Evolutionary conservation across 2,888 invertebrate species (phyloP).

Genomic region (Drosophila meridiana): DNA sequence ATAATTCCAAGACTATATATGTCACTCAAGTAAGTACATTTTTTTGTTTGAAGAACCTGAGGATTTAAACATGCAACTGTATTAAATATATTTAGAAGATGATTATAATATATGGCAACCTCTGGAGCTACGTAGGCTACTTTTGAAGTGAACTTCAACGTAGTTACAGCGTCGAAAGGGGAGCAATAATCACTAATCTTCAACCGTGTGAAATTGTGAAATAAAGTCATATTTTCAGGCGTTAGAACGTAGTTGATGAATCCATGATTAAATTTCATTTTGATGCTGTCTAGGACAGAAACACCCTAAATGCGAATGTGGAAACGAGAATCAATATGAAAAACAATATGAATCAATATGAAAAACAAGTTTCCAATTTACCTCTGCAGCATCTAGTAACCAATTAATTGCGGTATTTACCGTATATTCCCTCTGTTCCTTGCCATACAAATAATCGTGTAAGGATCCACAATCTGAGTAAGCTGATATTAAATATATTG

Average conservation of each 20-base stretch:
- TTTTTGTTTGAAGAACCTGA: not conserved
- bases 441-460: not conserved
- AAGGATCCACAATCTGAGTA: conserved; percentile 4
- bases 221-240: conserved; percentile 11
- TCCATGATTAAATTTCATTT: too few species aligned
- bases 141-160: not conserved
- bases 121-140: conserved; percentile 18
- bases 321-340: not conserved
- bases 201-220: not conserved
- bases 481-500: not conserved
- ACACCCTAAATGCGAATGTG: conserved; percentile 6
- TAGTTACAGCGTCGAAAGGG: not conserved
- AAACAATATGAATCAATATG: not conserved
- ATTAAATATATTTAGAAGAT: not conserved
- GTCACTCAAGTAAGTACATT: not conserved
- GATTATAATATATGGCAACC: conserved; percentile 2
- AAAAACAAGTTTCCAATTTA: not conserved
- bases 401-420: not conserved
- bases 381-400: conserved; percentile 4
- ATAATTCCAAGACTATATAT: conserved; percentile 15
- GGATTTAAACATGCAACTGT: not conserved
- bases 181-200: conserved; percentile 9
- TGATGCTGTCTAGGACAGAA: not conserved
- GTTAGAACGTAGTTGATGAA: not conserved
- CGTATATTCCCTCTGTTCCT: not conserved